Evolutionary conservation across 1,140 invertebrate genomes (phyloP).

Genomic region (Plutomurus gul): DNA sequence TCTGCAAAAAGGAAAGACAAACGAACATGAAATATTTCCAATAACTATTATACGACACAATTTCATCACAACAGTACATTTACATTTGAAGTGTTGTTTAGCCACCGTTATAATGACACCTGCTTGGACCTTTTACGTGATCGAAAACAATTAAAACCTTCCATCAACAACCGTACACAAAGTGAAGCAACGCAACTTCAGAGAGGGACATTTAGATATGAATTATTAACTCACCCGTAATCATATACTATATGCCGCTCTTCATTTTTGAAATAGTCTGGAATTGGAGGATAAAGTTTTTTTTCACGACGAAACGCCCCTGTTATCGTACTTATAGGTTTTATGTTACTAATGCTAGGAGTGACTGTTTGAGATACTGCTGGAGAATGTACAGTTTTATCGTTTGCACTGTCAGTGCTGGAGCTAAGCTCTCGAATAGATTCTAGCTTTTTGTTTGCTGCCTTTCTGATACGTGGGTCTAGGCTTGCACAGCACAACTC

Average conservation of each 20-base stretch:
- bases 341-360: slow-evolving; percentile 19
- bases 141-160: too few relatives aligned
- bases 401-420: not conserved
- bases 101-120: too few relatives aligned
- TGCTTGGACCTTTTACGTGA: too few relatives aligned
- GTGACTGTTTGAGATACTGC: not conserved
- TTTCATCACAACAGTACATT: too few relatives aligned
- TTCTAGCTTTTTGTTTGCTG: not conserved
- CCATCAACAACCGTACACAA: too few relatives aligned
- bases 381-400: not conserved
- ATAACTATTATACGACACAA: too few relatives aligned
- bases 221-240: slow-evolving; percentile 23
- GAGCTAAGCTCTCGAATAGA: not conserved
- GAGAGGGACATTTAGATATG: too few relatives aligned
- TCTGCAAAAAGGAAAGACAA: slow-evolving; percentile 64
- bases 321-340: slow-evolving; percentile 23
- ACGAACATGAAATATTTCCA: not conserved
- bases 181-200: too few relatives aligned
- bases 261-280: slow-evolving; percentile 25
- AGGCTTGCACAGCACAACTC: not conserved
- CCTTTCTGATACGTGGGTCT: slow-evolving; percentile 4
- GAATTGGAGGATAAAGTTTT: slow-evolving; percentile 24
- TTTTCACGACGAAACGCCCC: slow-evolving; percentile 30
- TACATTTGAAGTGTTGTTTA: too few relatives aligned
- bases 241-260: slow-evolving; percentile 17